Evolutionary conservation across 2,888 invertebrate species (phyloP), one percentile per base, ranked within the genome.

Genomic region (Leistus spinibarbis): DNA sequence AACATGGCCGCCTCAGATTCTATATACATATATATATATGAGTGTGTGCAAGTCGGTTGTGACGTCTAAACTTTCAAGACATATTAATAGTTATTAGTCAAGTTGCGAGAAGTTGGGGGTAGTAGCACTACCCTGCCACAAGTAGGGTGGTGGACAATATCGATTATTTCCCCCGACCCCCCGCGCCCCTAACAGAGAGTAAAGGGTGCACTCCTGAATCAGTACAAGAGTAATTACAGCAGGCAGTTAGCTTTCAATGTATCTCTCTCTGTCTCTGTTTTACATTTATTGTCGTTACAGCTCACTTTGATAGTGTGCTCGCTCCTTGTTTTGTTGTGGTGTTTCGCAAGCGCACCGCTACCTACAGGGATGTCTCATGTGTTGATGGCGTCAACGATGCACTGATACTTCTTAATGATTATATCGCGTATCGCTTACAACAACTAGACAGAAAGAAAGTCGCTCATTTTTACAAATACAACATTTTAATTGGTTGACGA

Each of bases 61-160:
- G 62, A 75, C 64, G 56, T 62, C 75, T 63, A 75, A 75, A 75
- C 75, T 75, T 75, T 75, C 75, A 84, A 84, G 84, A 84, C 84
- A 81, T 84, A 84, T 84, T 84, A 84, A 84, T 84, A 84, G 84
- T 84, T 84, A 84, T 84, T 84, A 84, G 84, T 84, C 82, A 83
- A 83, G 83, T 82, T 82, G 82, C 81, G 53, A 40, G 22, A 56
- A 27, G 63, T 10, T 63, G 64, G 63, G 17, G n/a, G 7, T 53
- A 17, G 54, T 5, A 23, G 16, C 4, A n/a, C 24, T 24, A 16
- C 17, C 3, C 22, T 5, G 53, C n/a, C 17, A 13, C 17, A 1
- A 5, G 57, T 16, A 24, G 22, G 17, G 63, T 64, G 65, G 27
- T 70, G 27, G 16, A 67, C 69, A 63, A 75, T 75, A 75, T 75